Evolutionary conservation across 2,888 invertebrate species (phyloP).

Genomic region (Drosophila tripunctata): DNA sequence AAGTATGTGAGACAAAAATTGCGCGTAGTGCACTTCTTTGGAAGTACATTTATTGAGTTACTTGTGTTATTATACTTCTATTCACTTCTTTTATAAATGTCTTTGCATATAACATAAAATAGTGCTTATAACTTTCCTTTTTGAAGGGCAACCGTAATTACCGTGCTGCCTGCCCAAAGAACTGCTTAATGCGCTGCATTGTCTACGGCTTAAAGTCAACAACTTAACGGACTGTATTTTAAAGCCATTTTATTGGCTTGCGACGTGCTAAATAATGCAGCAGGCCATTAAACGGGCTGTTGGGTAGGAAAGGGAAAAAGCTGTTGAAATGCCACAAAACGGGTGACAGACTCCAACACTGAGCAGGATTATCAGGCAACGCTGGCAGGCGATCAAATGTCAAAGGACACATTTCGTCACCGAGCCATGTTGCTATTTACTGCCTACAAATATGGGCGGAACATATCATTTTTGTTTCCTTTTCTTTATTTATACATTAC

Average conservation of each 20-base stretch:
- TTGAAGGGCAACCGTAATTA: slow-evolving; percentile 49
- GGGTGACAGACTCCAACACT: slow-evolving; percentile 9
- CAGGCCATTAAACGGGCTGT: slow-evolving; percentile 61
- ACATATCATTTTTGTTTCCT: slow-evolving; percentile 49
- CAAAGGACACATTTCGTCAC: slow-evolving; percentile 78
- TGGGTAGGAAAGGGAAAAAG: slow-evolving; percentile 7
- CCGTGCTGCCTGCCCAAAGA: slow-evolving; percentile 13
- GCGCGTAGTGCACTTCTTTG: too few relatives aligned
- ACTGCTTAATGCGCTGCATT: slow-evolving; percentile 63
- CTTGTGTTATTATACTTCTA: too few relatives aligned
- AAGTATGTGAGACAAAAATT: too few relatives aligned
- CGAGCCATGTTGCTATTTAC: slow-evolving; percentile 70
- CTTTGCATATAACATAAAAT: slow-evolving; percentile 1
- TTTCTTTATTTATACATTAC: slow-evolving; percentile 19
- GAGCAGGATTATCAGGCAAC: slow-evolving; percentile 42
- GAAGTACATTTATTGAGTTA: too few relatives aligned
- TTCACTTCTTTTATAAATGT: neutral
- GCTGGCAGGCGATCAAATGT: slow-evolving; percentile 66
- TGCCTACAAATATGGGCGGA: slow-evolving; percentile 60
- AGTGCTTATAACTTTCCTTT: neutral
- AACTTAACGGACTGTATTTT: slow-evolving; percentile 63
- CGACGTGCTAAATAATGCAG: slow-evolving; percentile 69
- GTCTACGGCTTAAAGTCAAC: slow-evolving; percentile 63
- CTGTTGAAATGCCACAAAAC: slow-evolving; percentile 57
- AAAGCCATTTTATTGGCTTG: slow-evolving; percentile 67